Evolutionary conservation across 1,140 invertebrate species (phyloP), one percentile per base, ranked within the genome.

Genomic region (Drosophila pseudoananassae): DNA sequence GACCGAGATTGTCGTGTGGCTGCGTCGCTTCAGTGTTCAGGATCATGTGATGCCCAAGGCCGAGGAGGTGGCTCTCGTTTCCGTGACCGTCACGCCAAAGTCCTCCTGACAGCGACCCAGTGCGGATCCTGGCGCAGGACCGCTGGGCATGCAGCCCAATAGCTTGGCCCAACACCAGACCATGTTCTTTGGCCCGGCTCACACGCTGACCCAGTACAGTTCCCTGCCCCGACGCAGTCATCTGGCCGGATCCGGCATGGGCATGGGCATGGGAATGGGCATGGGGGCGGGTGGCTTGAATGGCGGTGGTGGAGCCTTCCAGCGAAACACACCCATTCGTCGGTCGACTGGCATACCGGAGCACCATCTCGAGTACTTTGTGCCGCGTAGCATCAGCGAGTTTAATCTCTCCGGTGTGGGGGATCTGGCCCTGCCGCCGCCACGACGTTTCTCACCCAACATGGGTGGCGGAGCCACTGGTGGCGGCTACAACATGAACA

Each of bases 1-100:
- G 92, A 98, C 98, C 81, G 97, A 99, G 92, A 95, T 98, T 76
- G 94, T 96, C 60, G 91, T 93, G 58, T 93, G 94, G 79, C 92
- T 95, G 82, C 93, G 95, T 61, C 93, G 93, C 58, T 93, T 94
- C 78, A 93, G 93, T 78, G 90, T 91, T 1, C 85, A 91, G 57
- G 90, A 92, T 68, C 85, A 91, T 49, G 89, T 90, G 1, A 78
- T 74, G 68, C 87, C 91, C 27, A 87, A 91, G 65, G 59, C 78
- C 10, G 91, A 92, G 64, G 91, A 92, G 53, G 56, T 92, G 15
- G 75, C 91, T 4, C 80, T 92, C 43, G 91, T 92, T 20, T 77
- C 89, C 14, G 91, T 92, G 17, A 55, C 91, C 1, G 89, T 92
- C 0, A 91, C 91, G 0, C 91, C 91, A 0, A 92, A 92, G 49